Evolutionary conservation across 2,888 invertebrate genomes (phyloP).

Genomic region (Deladenus siricidicola): DNA sequence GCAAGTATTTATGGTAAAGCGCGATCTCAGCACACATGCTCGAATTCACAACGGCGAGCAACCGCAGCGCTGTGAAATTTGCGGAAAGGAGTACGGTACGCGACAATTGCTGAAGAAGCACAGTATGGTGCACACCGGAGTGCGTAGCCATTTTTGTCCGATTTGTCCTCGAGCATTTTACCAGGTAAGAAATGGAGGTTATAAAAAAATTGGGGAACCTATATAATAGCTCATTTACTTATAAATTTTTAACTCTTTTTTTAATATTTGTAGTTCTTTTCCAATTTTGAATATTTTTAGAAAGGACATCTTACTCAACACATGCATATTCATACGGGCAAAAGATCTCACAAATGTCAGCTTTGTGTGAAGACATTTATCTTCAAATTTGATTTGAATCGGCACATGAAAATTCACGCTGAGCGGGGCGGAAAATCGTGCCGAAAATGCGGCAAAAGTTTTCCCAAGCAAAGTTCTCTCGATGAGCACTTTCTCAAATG

Average conservation of each 20-base stretch:
- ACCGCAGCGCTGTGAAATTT: slow-evolving; percentile 50
- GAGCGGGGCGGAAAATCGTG: slow-evolving; percentile 46
- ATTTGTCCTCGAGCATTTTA: slow-evolving; percentile 54
- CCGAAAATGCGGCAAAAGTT: slow-evolving; percentile 41
- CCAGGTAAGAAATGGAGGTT: slow-evolving; percentile 32
- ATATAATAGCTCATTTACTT: too few relatives aligned
- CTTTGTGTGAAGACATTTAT: slow-evolving; percentile 53
- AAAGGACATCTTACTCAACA: slow-evolving; percentile 54
- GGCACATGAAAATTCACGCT: slow-evolving; percentile 53
- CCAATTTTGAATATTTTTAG: slow-evolving; percentile 33
- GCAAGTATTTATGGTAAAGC: slow-evolving; percentile 53
- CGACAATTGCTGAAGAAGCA: slow-evolving; percentile 56
- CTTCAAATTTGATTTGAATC: slow-evolving; percentile 51
- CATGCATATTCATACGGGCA: slow-evolving; percentile 53
- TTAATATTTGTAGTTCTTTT: not conserved
- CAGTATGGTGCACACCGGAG: slow-evolving; percentile 56
- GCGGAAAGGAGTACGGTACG: slow-evolving; percentile 56
- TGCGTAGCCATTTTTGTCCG: slow-evolving; percentile 54
- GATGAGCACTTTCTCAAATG: slow-evolving; percentile 45
- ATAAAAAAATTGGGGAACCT: not conserved
- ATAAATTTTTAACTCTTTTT: too few relatives aligned
- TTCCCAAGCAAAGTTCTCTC: slow-evolving; percentile 39
- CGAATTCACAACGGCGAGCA: slow-evolving; percentile 55
- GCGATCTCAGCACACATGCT: slow-evolving; percentile 55
- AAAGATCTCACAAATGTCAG: slow-evolving; percentile 44